Conservation (phyloP, 2,888 invertebrate genomes). For the Diogma glabrata region DNA sequence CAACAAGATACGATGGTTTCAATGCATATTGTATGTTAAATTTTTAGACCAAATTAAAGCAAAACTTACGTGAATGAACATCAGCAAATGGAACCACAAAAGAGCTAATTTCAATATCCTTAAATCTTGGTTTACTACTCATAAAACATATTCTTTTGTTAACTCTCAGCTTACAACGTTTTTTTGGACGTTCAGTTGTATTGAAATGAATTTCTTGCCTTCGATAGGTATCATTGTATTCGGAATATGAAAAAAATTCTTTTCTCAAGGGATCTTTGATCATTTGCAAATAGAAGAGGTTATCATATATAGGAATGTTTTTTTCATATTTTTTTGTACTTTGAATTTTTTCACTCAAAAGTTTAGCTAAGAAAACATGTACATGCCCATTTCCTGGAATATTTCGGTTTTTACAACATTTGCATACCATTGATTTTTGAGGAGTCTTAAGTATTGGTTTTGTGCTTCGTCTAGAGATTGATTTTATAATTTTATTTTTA, state of each 20-base stretch:
- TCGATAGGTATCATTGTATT: no score
- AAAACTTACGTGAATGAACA: no score
- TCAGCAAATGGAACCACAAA: background rate
- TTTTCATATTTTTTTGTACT: conserved; percentile 3
- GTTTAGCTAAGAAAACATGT: conserved; percentile 22
- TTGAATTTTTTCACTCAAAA: background rate
- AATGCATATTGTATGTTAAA: no score
- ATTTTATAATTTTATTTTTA: background rate
- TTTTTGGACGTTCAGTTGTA: conserved; percentile 10
- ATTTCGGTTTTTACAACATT: conserved; percentile 6
- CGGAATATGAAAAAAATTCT: background rate
- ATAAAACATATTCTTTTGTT: conserved; percentile 15
- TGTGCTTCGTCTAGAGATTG: no score
- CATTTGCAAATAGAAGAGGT: conserved; percentile 14
- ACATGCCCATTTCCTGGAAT: conserved; percentile 23
- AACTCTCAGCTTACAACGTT: conserved; percentile 11
- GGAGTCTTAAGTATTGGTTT: no score
- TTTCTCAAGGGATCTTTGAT: conserved; percentile 11
- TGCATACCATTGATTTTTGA: no score
- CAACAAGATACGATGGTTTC: no score
- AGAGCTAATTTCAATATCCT: conserved; percentile 4
- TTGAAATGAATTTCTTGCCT: conserved; percentile 12
- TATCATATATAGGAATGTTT: conserved; percentile 7
- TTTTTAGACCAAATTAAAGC: no score
- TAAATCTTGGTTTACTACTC: conserved; percentile 13